phyloP scores from a whole-genome alignment of 2,888 invertebrate species.

The Idaea biselata region DNA sequence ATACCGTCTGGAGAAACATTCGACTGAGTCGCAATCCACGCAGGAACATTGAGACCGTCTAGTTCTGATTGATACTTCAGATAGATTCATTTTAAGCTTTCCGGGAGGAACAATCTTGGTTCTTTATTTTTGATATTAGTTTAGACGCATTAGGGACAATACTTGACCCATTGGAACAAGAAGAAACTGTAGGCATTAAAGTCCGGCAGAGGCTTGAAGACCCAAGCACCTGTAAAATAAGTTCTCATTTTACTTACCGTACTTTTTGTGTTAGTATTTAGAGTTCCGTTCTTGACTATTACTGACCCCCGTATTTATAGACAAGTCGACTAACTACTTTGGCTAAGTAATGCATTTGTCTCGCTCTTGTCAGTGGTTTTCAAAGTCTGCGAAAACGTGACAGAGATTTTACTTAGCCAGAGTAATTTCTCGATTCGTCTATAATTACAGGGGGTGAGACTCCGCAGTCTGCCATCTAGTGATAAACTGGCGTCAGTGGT shows the following conservation, averaged over 20 bases:
- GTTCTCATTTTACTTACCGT: background rate
- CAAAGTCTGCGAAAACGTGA: too few relatives aligned
- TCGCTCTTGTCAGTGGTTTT: too few relatives aligned
- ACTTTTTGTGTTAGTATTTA: background rate
- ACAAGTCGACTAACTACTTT: too few relatives aligned
- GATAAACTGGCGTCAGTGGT: too few relatives aligned
- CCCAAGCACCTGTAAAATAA: background rate
- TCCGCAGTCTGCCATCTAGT: too few relatives aligned
- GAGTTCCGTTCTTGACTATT: too few relatives aligned
- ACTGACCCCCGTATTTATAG: too few relatives aligned
- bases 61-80: background rate
- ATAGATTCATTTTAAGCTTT: background rate
- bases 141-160: background rate
- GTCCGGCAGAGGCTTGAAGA: background rate
- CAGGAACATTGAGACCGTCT: slow-evolving; percentile 44
- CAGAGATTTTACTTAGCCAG: too few relatives aligned
- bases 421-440: too few relatives aligned
- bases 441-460: too few relatives aligned
- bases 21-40: slow-evolving; percentile 39
- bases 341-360: too few relatives aligned
- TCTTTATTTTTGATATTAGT: background rate
- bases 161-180: background rate
- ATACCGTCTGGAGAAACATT: slow-evolving; percentile 38
- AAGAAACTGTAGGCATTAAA: background rate
- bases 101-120: background rate